These are phyloP conservation scores for Labroides dimidiatus DNA, from an alignment of 2,797 vertebrate species.

Conservation along the genomic window DNA sequence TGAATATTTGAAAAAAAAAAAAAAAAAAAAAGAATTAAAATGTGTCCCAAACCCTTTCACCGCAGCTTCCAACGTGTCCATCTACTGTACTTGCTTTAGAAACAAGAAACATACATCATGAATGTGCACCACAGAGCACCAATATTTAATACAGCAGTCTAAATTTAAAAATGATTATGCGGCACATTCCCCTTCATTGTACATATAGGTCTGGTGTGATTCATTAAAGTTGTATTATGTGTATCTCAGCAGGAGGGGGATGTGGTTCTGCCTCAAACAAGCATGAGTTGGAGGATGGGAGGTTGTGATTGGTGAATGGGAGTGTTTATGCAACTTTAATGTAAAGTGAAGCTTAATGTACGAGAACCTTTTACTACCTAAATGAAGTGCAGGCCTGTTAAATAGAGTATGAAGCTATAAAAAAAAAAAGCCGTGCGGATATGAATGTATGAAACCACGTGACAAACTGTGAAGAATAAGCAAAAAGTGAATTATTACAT, in stretches of 20 bases:
- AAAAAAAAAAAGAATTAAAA: too few relatives aligned
- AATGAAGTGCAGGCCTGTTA: slow-evolving; percentile 41
- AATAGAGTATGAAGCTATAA: slow-evolving; percentile 52
- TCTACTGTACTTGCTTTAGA: neutral
- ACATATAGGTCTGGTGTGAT: slow-evolving; percentile 7
- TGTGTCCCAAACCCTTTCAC: too few relatives aligned
- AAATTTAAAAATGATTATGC: slow-evolving; percentile 52
- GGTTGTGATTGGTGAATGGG: slow-evolving; percentile 41
- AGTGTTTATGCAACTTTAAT: slow-evolving; percentile 59
- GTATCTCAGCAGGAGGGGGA: slow-evolving; percentile 10
- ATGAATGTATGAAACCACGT: slow-evolving; percentile 30
- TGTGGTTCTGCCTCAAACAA: slow-evolving; percentile 18
- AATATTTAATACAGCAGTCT: slow-evolving; percentile 11
- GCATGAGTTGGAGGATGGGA: slow-evolving; percentile 3
- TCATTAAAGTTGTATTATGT: slow-evolving; percentile 52
- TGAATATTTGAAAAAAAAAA: too few relatives aligned
- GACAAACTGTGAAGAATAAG: slow-evolving; percentile 26
- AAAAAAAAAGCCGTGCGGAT: slow-evolving; percentile 24
- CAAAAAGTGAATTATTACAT: slow-evolving; percentile 6
- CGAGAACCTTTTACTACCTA: slow-evolving; percentile 37
- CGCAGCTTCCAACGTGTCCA: neutral
- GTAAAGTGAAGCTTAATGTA: slow-evolving; percentile 19
- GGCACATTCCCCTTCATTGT: slow-evolving; percentile 28
- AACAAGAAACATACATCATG: neutral
- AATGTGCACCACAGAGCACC: slow-evolving; percentile 20